A percentile compares a stretch with the other conserved stretches of the same genome.
phyloP scores from a whole-genome alignment of 1,140 invertebrate genomes.

The Drosophila orena region DNA sequence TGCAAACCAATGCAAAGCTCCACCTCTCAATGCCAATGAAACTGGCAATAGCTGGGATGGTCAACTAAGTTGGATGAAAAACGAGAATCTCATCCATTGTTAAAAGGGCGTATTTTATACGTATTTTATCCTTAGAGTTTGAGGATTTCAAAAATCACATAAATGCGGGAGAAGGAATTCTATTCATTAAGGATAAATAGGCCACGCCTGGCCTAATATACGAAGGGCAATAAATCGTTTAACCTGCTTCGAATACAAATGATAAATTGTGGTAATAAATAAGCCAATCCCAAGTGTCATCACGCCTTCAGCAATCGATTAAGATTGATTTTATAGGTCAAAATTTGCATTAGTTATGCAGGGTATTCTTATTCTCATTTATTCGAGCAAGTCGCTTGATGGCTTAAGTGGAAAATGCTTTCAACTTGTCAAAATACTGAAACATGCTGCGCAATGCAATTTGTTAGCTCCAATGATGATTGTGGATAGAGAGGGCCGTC shows the following conservation, averaged over 20 bases:
- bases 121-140: not conserved
- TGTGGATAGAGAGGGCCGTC: constrained; percentile 2
- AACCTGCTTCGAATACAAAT: not conserved
- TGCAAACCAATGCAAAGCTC: constrained; percentile 20
- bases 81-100: constrained; percentile 9
- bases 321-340: constrained; percentile 8
- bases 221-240: not conserved
- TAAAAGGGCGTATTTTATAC: not conserved
- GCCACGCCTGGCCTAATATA: too few species aligned
- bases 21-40: constrained; percentile 19
- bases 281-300: constrained; percentile 13
- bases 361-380: not conserved
- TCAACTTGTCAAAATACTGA: constrained; percentile 31
- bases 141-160: not conserved
- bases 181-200: not conserved
- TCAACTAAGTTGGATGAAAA: constrained; percentile 25
- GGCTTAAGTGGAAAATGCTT: constrained; percentile 39
- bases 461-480: constrained; percentile 54
- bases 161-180: not conserved
- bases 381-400: constrained; percentile 17
- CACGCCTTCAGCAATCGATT: not conserved
- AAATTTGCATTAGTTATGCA: not conserved
- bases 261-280: constrained; percentile 17
- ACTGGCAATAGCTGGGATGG: constrained; percentile 1
- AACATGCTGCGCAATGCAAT: constrained; percentile 43